A percentile compares a stretch with the other conserved stretches of the same genome.
These are phyloP conservation scores for Xenentodon cancila DNA, from an alignment of 2,797 vertebrate genomes.

Conservation along the genomic window DNA sequence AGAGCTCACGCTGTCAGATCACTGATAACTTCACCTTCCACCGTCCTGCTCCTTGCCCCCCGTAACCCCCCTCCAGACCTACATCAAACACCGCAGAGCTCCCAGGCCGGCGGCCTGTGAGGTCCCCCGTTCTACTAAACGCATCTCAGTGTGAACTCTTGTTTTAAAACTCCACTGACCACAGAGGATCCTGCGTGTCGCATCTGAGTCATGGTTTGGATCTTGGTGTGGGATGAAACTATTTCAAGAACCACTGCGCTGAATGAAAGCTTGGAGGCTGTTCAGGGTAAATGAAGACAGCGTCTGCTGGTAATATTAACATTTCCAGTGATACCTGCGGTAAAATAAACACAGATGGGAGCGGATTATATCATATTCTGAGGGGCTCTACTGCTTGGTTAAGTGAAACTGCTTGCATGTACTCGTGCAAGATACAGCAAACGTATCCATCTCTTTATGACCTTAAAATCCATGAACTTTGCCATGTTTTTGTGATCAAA, in stretches of 20 bases:
- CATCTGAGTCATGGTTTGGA: conserved; percentile 67
- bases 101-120: conserved; percentile 70
- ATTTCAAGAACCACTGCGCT: conserved; percentile 39
- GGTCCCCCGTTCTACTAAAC: conserved; percentile 66
- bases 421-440: conserved; percentile 43
- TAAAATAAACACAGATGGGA: conserved; percentile 68
- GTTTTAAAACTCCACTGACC: conserved; percentile 58
- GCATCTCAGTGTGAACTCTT: conserved; percentile 62
- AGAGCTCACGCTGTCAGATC: conserved; percentile 50
- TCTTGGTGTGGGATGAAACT: conserved; percentile 20
- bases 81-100: conserved; percentile 66
- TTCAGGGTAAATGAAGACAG: conserved; percentile 50
- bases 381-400: conserved; percentile 25
- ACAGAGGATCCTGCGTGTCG: conserved; percentile 56
- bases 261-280: conserved; percentile 50
- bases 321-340: conserved; percentile 62
- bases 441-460: conserved; percentile 46
- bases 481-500: conserved; percentile 17
- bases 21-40: conserved; percentile 73
- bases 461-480: conserved; percentile 32
- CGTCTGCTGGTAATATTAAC: conserved; percentile 53
- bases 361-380: conserved; percentile 42
- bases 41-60: conserved; percentile 25
- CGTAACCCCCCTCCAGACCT: conserved; percentile 33
- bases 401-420: conserved; percentile 28